A percentile compares a stretch with the other conserved stretches of the same genome.
phyloP scores from a whole-genome alignment of 92 coral and sea anemone species.

The Epizoanthus ramosus region DNA sequence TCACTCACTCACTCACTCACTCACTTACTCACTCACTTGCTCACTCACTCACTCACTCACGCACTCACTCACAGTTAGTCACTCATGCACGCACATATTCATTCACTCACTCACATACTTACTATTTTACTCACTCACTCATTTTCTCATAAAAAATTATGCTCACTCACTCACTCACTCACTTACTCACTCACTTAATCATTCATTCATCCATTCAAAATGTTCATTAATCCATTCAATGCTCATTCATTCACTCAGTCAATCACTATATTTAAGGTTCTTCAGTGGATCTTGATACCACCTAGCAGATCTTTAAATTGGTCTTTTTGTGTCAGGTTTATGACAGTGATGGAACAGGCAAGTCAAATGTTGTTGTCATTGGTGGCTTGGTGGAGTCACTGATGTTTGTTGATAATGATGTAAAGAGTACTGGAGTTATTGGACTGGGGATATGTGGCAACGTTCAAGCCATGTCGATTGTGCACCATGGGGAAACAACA shows the following conservation, averaged over 20 bases:
- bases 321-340: conserved; percentile 61
- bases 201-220: too few species aligned
- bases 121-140: too few species aligned
- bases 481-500: conserved; percentile 84
- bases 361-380: conserved; percentile 84
- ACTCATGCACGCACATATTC: too few species aligned
- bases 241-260: not conserved
- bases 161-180: too few species aligned
- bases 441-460: conserved; percentile 91
- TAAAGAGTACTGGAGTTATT: conserved; percentile 71
- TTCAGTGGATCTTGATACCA: not conserved
- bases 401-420: conserved; percentile 81
- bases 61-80: too few species aligned
- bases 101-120: too few species aligned
- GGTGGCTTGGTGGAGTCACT: conserved; percentile 94
- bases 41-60: too few species aligned
- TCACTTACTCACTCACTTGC: too few species aligned
- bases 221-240: too few species aligned
- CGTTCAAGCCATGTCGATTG: conserved; percentile 85
- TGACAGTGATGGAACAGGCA: conserved; percentile 71
- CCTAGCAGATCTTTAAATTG: not conserved
- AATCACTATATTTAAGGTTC: not conserved
- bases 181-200: too few species aligned
- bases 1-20: too few species aligned
- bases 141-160: too few species aligned